A percentile compares a stretch with the other conserved stretches of the same genome.
Conservation (phyloP, 2,113 vertebrate genomes). For the Dasyornis broadbenti region DNA sequence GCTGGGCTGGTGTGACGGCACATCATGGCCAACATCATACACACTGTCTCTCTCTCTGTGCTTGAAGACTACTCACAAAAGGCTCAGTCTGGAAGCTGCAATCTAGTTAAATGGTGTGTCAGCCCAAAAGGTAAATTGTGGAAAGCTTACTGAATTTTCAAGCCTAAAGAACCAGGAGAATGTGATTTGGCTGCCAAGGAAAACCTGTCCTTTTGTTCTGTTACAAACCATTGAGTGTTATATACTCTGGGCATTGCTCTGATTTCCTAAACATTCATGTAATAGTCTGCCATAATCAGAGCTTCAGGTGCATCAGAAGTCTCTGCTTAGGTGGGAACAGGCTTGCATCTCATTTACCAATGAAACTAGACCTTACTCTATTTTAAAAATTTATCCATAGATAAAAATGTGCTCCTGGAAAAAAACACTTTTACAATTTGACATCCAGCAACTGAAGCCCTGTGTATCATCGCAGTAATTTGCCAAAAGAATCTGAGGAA, state of each 20-base stretch:
- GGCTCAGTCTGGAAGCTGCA: not conserved
- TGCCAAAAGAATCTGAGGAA: not conserved
- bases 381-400: not conserved
- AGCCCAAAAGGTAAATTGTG: not conserved
- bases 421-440: not conserved
- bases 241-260: not conserved
- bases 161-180: not conserved
- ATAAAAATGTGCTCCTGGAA: not conserved
- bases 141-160: not conserved
- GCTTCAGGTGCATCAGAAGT: not conserved
- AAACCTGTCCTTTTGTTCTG: not conserved
- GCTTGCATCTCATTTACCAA: not conserved
- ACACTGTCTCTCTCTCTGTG: not conserved
- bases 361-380: not conserved
- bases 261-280: not conserved
- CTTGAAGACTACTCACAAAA: not conserved
- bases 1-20: not conserved
- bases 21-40: rapidly evolving
- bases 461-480: not conserved
- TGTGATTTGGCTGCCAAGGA: not conserved
- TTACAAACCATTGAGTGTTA: not conserved
- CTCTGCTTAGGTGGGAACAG: not conserved
- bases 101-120: not conserved
- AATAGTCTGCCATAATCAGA: not conserved
- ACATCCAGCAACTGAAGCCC: not conserved